Evolutionary conservation across 1,140 invertebrate genomes (phyloP).

Genomic region (Leucophenga varia): DNA sequence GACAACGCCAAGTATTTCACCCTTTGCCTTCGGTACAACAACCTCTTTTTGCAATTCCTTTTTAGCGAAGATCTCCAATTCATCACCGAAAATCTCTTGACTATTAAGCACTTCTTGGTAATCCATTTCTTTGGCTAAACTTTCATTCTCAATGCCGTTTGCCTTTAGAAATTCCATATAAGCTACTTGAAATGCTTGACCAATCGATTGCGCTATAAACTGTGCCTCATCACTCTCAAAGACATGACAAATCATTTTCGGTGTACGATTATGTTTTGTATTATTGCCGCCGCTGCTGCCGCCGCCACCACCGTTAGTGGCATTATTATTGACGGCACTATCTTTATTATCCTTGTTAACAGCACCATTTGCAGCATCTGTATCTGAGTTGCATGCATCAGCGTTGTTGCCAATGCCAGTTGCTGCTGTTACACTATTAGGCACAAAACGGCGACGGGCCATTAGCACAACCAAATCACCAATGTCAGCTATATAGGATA

Average conservation of each 20-base stretch:
- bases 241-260: slow-evolving; percentile 99
- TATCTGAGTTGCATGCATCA: slow-evolving; percentile 15
- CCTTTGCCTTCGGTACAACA: slow-evolving; percentile 96
- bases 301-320: slow-evolving; percentile 6
- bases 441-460: slow-evolving; percentile 90
- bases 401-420: too few relatives aligned
- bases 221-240: slow-evolving; percentile 99
- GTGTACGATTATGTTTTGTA: slow-evolving; percentile 80
- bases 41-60: slow-evolving; percentile 99
- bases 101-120: slow-evolving; percentile 99
- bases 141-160: slow-evolving; percentile 98
- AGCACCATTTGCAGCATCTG: slow-evolving; percentile 6
- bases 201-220: slow-evolving; percentile 99
- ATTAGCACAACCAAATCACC: slow-evolving; percentile 98
- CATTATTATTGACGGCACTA: slow-evolving; percentile 4
- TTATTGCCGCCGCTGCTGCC: slow-evolving; percentile 7
- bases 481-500: slow-evolving; percentile 99
- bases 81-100: slow-evolving; percentile 98
- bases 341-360: slow-evolving; percentile 23
- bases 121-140: slow-evolving; percentile 98
- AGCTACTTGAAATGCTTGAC: slow-evolving; percentile 99
- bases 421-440: slow-evolving; percentile 77
- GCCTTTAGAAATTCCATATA: slow-evolving; percentile 99
- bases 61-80: slow-evolving; percentile 97
- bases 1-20: slow-evolving; percentile 95